Conservation (phyloP, 1,140 invertebrate species). For the Andrena cerasifolii region DNA sequence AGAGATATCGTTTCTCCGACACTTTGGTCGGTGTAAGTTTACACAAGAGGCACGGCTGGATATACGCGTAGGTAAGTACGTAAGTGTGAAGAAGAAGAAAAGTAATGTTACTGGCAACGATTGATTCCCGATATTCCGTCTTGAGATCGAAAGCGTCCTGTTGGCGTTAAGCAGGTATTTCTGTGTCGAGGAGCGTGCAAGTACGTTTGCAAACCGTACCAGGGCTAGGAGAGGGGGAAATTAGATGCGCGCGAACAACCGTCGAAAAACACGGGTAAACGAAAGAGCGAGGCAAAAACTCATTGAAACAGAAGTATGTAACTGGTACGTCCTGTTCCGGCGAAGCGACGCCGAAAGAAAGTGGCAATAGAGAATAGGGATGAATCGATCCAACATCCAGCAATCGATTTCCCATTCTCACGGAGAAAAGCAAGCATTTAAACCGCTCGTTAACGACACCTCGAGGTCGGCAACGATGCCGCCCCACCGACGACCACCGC, state of each 20-base stretch:
- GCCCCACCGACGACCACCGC: constrained; percentile 35
- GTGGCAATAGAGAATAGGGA: neutral
- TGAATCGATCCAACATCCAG: constrained; percentile 7
- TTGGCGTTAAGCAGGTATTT: no score
- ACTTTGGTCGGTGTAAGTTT: no score
- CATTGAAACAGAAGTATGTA: neutral
- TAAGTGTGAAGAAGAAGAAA: neutral
- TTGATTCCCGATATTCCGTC: no score
- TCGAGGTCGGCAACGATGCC: constrained; percentile 22
- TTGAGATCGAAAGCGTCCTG: neutral
- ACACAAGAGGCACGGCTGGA: no score
- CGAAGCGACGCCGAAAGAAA: neutral
- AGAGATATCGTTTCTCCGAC: no score
- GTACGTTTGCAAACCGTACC: no score
- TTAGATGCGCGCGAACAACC: no score
- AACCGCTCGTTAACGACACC: constrained; percentile 53
- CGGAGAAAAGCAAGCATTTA: constrained; percentile 17
- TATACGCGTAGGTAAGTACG: neutral
- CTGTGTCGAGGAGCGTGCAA: no score
- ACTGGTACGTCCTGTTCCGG: neutral
- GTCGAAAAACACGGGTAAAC: neutral
- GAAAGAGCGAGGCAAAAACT: neutral
- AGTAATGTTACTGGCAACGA: neutral
- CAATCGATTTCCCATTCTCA: constrained; percentile 12
- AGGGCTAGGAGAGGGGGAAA: no score